phyloP scores from a whole-genome alignment of 2,113 vertebrate species.

The Poeciliopsis occidentalis region DNA sequence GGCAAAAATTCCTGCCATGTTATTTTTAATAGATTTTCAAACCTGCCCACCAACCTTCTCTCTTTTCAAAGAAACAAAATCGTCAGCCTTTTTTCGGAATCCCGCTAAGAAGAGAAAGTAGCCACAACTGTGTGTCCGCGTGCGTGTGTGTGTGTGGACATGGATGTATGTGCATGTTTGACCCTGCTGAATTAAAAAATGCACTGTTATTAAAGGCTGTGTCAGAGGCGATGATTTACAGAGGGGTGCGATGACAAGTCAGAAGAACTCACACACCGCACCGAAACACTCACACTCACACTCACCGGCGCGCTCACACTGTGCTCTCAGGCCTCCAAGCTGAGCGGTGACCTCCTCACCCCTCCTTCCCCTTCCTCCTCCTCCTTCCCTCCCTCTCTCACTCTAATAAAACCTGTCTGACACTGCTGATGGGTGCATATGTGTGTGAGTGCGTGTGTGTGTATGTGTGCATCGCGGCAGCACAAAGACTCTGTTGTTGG shows the following conservation, averaged over 20 bases:
- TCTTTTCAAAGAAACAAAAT: slow-evolving; percentile 42
- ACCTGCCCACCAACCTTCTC: slow-evolving; percentile 13
- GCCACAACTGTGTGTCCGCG: slow-evolving; percentile 18
- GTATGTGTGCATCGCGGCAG: slow-evolving; percentile 60
- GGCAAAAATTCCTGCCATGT: slow-evolving; percentile 28
- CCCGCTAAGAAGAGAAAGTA: slow-evolving; percentile 45
- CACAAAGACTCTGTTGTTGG: slow-evolving; percentile 85
- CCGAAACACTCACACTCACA: slow-evolving; percentile 53
- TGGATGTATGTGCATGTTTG: slow-evolving; percentile 41
- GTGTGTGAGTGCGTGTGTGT: slow-evolving; percentile 41
- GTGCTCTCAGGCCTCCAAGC: slow-evolving; percentile 80
- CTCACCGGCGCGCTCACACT: slow-evolving; percentile 65
- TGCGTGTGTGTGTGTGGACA: slow-evolving; percentile 38
- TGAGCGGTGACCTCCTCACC: slow-evolving; percentile 82
- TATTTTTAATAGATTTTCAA: slow-evolving; percentile 47
- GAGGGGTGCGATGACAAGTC: slow-evolving; percentile 81
- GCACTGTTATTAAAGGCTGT: slow-evolving; percentile 84
- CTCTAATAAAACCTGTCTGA: slow-evolving; percentile 83
- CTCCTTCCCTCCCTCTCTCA: slow-evolving; percentile 70
- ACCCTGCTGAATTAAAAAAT: slow-evolving; percentile 82
- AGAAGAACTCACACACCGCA: slow-evolving; percentile 79
- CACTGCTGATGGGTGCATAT: slow-evolving; percentile 69
- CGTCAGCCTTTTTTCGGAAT: slow-evolving; percentile 57
- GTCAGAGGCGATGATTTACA: slow-evolving; percentile 86
- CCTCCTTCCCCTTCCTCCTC: slow-evolving; percentile 77